These are phyloP conservation scores for Brachionus manjavacas DNA, from an alignment of 1,140 invertebrate genomes.

Conservation along the genomic window DNA sequence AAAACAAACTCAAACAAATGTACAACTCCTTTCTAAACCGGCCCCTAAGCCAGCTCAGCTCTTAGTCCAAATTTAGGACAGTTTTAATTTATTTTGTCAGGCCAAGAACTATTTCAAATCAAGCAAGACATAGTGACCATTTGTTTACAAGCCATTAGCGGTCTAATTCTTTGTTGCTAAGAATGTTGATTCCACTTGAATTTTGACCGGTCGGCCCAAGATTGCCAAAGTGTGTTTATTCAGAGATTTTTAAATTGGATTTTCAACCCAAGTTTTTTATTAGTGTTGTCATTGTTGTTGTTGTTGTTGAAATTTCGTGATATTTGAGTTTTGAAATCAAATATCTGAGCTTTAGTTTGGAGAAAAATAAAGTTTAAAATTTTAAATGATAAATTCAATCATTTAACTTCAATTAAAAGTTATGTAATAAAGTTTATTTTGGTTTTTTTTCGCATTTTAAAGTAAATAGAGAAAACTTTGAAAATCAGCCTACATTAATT, in stretches of 20 bases:
- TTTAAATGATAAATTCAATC: not conserved
- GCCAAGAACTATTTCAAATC: not conserved
- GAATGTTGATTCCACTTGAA: not conserved
- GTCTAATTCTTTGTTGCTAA: not conserved
- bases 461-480: not conserved
- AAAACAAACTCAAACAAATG: not conserved
- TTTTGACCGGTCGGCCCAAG: not conserved
- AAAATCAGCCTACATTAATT: not conserved
- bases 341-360: not conserved
- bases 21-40: not conserved
- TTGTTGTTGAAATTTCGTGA: not conserved
- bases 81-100: not conserved
- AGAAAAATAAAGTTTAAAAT: not conserved
- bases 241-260: not conserved
- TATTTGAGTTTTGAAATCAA: not conserved
- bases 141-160: not conserved
- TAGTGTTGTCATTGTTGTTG: not conserved
- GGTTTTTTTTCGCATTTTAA: not conserved
- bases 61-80: not conserved
- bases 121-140: not conserved
- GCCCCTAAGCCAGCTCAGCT: not conserved
- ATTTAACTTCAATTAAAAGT: slow-evolving; percentile 6
- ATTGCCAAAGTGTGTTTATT: not conserved
- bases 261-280: not conserved
- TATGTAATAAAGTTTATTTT: not conserved